phyloP scores from a whole-genome alignment of 2,797 vertebrate species.

The Luscinia luscinia region DNA sequence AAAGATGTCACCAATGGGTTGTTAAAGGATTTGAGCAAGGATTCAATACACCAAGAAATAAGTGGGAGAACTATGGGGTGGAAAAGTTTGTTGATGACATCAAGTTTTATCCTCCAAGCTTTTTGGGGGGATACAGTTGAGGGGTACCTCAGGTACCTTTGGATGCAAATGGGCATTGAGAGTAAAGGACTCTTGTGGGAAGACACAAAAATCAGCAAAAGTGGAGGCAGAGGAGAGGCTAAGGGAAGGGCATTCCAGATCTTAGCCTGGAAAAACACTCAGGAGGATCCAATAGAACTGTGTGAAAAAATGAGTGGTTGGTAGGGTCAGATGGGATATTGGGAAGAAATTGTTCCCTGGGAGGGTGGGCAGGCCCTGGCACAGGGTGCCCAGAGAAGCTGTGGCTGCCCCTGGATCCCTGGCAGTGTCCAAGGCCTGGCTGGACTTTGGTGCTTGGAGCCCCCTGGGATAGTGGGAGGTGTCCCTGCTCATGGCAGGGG shows the following conservation, averaged over 20 bases:
- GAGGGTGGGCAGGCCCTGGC: not conserved
- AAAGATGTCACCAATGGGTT: not conserved
- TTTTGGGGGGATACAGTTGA: not conserved
- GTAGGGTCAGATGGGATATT: too few species aligned
- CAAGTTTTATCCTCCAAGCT: not conserved
- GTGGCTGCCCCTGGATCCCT: not conserved
- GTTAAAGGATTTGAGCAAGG: not conserved
- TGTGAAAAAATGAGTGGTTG: not conserved
- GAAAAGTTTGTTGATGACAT: not conserved
- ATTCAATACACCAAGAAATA: not conserved
- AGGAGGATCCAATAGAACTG: not conserved
- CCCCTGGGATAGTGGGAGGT: not conserved
- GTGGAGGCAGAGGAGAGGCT: rapidly evolving
- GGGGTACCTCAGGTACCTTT: not conserved
- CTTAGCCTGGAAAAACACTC: not conserved
- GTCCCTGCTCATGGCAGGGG: not conserved
- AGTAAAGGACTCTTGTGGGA: not conserved
- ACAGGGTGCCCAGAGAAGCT: not conserved
- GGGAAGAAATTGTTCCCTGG: not conserved
- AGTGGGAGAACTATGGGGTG: not conserved
- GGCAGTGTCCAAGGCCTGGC: not conserved
- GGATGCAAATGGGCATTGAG: not conserved
- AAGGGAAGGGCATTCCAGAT: not conserved
- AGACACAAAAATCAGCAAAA: not conserved
- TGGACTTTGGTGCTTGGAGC: not conserved